Base-by-base conservation (phyloP, 2,797 vertebrate genomes). In the Cirrhinus molitorella region DNA sequence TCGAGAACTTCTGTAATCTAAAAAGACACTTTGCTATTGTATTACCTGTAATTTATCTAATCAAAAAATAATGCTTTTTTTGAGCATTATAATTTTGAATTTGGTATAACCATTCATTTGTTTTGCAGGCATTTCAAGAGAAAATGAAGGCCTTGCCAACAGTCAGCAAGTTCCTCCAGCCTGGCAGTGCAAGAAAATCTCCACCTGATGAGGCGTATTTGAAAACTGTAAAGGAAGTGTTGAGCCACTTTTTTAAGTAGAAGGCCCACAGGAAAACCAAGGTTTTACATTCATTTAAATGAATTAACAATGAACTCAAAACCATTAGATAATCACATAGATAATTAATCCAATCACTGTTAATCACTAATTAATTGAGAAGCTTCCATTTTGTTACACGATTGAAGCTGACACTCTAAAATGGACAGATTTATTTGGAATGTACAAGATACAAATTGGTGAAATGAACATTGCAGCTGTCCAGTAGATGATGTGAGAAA, bases 181-280 rank as follows among this genome's bases (percentile, higher is more conserved):
- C 96, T 2, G 96, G 96, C 67, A 98, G 97, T 89, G 93, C 95
- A 86, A 96, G 94, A 83, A 97, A 96, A 87, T 88, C 87, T 0
- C 92, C 45, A 5, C 68, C 90, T 0, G 94, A 95, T 87, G 91
- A 92, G 0, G 75, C 8, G 0, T 96, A 93, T 0, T 0, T 90
- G 0, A 79, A 90, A 3, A 92, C 85, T 0, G 87, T 92, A n/a
- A 84, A 55, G 23, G 88, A 86, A 8, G 88, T 96, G 55, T 92
- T 97, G 3, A 86, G 82, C 45, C 80, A 86, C 65, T 0, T 85
- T 28, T 89, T 89, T 40, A 72, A 80, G 13, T 83, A 82, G 61
- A 23, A 45, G 7, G 1, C 21, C 14, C 9, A 11, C 13, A 43
- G 40, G 2, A 43, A 43, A 10, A 43, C 0, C 40, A 17, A 7